Evolutionary conservation across 1,140 invertebrate species (phyloP).

Genomic region (Monochamus saltuarius): DNA sequence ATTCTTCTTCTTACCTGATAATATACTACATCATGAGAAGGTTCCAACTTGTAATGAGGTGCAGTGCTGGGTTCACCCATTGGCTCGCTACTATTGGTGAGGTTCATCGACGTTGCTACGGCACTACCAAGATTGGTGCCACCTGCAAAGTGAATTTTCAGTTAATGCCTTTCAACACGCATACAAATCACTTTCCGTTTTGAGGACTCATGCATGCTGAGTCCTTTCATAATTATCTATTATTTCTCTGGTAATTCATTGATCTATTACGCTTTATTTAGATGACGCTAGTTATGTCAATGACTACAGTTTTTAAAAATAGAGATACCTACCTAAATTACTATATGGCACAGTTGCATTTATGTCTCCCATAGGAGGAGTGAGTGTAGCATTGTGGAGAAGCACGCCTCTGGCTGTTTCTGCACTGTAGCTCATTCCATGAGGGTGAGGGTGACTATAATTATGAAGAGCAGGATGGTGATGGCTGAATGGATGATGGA

Average conservation of each 20-base stretch:
- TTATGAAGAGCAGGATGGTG: conserved; percentile 55
- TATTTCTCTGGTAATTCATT: not conserved
- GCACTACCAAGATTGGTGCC: conserved; percentile 73
- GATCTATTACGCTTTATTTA: not conserved
- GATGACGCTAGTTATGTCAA: not conserved
- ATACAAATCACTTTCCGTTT: no score
- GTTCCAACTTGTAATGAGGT: conserved; percentile 56
- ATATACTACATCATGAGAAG: conserved; percentile 55
- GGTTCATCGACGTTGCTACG: conserved; percentile 77
- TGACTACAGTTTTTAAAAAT: conserved; percentile 15
- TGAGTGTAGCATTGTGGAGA: conserved; percentile 66
- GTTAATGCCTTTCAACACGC: no score
- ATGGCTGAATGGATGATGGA: conserved; percentile 53
- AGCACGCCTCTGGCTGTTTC: conserved; percentile 59
- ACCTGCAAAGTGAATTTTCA: conserved; percentile 48
- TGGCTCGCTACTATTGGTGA: conserved; percentile 66
- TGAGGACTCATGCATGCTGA: no score
- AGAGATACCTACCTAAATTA: conserved; percentile 53
- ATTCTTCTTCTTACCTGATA: conserved; percentile 52
- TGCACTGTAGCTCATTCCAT: conserved; percentile 54
- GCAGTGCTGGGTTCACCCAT: conserved; percentile 53
- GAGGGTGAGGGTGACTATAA: conserved; percentile 52
- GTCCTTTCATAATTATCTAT: conserved; percentile 1
- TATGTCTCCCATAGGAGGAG: conserved; percentile 63
- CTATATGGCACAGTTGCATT: conserved; percentile 61